Base-by-base conservation (phyloP, 2,888 invertebrate species). In the Diploptera punctata region DNA sequence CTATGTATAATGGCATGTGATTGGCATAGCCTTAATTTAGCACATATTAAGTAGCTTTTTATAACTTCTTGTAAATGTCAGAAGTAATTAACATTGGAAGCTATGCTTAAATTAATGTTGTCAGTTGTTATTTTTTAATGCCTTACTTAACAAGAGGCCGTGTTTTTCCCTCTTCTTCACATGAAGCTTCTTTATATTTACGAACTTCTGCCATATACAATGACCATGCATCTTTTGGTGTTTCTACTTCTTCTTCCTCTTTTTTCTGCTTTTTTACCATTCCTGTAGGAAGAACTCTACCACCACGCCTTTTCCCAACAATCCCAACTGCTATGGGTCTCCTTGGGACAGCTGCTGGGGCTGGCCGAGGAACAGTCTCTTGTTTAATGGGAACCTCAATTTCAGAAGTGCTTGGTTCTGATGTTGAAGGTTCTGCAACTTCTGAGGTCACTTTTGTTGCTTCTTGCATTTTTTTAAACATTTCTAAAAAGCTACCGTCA, bases 121-220 rank as follows among this genome's bases (percentile, higher is more conserved):
- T 57, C 49, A 49, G 2, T 3, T 49, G 2, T 18, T 18, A 49
- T n/a, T 49, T 2, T 7, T 18, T 18, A 4, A 13, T 18, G 31
- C 21, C n/a, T 70, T 89, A 97, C 89, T 96, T 96, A 74, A 96
- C 95, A 75, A 97, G 88, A 9, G 96, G 95, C 78, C 97, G 88
- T 60, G 94, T 95, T 83, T 95, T 96, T 68, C 83, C 83, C 81
- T 96, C 96, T 78, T 95, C 95, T 82, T 96, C 95, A 82, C 97
- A 97, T 75, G 94, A 94, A 69, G 94, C 93, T 82, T 95, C 95
- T 80, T 95, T 92, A 81, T 97, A 97, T 80, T 93, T 93, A 80
- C 94, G 93, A 19, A 97, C 97, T 87, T 97, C 97, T 74, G 93
- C 93, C 90, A 97, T 91, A 81, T 97, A 97, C 29, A 95, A 87